A percentile compares a stretch with the other conserved stretches of the same genome.
phyloP scores from a whole-genome alignment of 1,140 invertebrate species.

The Lucilia sericata region DNA sequence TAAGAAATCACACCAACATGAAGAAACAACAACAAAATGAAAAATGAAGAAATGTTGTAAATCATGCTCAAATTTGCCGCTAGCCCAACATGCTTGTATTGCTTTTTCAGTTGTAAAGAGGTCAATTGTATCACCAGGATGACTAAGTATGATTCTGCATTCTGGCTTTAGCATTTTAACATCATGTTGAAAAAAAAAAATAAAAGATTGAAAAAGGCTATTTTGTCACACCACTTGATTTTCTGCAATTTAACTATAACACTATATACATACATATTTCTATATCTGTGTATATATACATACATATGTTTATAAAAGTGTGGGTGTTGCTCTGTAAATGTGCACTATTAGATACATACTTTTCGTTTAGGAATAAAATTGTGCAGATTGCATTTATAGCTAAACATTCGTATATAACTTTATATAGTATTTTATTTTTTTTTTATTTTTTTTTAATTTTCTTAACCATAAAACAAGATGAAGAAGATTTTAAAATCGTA shows the following conservation, averaged over 20 bases:
- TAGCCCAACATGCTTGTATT: slow-evolving; percentile 1
- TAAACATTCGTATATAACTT: neutral
- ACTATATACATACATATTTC: neutral
- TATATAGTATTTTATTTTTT: neutral
- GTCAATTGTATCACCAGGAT: slow-evolving; percentile 13
- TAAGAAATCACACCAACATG: no score
- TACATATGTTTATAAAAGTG: no score
- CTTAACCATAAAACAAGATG: neutral
- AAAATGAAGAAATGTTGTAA: slow-evolving; percentile 21
- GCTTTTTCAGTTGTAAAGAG: slow-evolving; percentile 23
- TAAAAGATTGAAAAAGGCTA: neutral
- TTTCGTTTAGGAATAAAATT: neutral
- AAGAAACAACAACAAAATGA: neutral
- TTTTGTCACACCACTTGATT: slow-evolving; percentile 16
- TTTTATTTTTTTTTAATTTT: neutral
- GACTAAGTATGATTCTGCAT: neutral
- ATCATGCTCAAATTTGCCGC: slow-evolving; percentile 26
- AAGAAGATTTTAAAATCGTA: neutral
- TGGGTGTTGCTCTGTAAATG: neutral
- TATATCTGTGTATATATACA: neutral
- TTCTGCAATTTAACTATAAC: neutral
- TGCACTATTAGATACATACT: neutral
- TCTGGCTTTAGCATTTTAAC: neutral
- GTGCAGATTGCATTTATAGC: neutral
- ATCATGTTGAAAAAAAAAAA: neutral